Evolutionary conservation across 64 coral and sea anemone species (phyloP).

Genomic region (Montipora foliosa): DNA sequence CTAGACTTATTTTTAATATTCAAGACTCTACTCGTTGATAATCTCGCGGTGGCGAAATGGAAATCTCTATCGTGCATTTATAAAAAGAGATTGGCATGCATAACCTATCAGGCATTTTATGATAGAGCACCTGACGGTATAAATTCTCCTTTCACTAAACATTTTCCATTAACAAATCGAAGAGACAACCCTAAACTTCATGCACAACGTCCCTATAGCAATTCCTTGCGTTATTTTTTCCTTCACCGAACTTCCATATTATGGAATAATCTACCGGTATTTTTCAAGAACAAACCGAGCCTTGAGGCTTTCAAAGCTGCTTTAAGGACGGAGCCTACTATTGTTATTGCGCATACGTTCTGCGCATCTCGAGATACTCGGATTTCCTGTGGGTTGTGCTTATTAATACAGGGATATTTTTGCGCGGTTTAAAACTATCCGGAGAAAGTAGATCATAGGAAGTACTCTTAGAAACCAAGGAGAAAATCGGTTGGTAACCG

Average conservation of each 20-base stretch:
- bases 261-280: background rate
- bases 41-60: background rate
- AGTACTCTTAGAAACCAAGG: no score
- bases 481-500: no score
- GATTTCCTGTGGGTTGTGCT: no score
- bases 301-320: background rate
- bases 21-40: no score
- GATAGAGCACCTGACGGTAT: background rate
- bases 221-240: background rate
- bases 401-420: no score
- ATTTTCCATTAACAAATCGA: background rate
- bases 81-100: background rate
- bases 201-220: background rate
- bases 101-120: constrained; percentile 7
- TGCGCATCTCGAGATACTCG: no score
- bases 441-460: no score
- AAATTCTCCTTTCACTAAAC: constrained; percentile 2
- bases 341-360: no score
- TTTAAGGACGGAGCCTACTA: background rate
- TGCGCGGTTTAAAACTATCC: no score
- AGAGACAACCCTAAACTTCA: background rate
- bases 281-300: background rate
- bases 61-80: background rate
- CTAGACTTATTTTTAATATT: background rate
- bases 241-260: background rate